These are phyloP conservation scores for Dione vanillae DNA, from an alignment of 2,888 invertebrate species.

Conservation along the genomic window DNA sequence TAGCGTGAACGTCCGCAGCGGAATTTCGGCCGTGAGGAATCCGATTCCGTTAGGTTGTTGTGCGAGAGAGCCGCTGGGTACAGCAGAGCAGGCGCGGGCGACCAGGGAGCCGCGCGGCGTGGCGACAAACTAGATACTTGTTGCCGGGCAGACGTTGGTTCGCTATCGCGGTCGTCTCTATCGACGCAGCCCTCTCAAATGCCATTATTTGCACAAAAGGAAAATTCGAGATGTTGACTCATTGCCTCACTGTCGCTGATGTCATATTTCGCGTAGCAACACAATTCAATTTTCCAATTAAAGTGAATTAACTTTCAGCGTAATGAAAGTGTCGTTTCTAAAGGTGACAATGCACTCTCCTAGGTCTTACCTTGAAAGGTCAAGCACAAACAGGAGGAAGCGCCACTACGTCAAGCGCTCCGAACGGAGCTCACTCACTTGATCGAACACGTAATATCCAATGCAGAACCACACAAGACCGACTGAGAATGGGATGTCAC, in stretches of 20 bases:
- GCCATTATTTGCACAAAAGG: slow-evolving; percentile 71
- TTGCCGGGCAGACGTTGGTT: slow-evolving; percentile 52
- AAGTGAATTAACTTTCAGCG: slow-evolving; percentile 18
- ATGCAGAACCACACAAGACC: slow-evolving; percentile 73
- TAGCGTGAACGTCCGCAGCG: slow-evolving; percentile 80
- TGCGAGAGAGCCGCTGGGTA: slow-evolving; percentile 52
- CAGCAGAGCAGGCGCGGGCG: slow-evolving; percentile 46
- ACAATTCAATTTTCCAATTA: slow-evolving; percentile 52
- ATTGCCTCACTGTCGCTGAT: slow-evolving; percentile 63
- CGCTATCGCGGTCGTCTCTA: slow-evolving; percentile 51
- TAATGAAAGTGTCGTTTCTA: slow-evolving; percentile 44
- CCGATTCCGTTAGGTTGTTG: slow-evolving; percentile 76
- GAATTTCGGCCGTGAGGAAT: slow-evolving; percentile 81
- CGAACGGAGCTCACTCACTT: slow-evolving; percentile 70
- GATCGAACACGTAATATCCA: slow-evolving; percentile 75
- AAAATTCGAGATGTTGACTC: slow-evolving; percentile 82
- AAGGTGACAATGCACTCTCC: slow-evolving; percentile 54
- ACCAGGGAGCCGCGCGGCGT: slow-evolving; percentile 44
- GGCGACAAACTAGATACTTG: slow-evolving; percentile 51
- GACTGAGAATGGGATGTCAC: slow-evolving; percentile 59
- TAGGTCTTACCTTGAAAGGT: slow-evolving; percentile 66
- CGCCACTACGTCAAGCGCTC: slow-evolving; percentile 57
- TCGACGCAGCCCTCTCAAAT: slow-evolving; percentile 64
- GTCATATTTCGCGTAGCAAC: slow-evolving; percentile 53
- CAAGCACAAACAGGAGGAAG: slow-evolving; percentile 59